Conservation (phyloP, 2,797 vertebrate genomes). For the Propithecus deckenii region DNA sequence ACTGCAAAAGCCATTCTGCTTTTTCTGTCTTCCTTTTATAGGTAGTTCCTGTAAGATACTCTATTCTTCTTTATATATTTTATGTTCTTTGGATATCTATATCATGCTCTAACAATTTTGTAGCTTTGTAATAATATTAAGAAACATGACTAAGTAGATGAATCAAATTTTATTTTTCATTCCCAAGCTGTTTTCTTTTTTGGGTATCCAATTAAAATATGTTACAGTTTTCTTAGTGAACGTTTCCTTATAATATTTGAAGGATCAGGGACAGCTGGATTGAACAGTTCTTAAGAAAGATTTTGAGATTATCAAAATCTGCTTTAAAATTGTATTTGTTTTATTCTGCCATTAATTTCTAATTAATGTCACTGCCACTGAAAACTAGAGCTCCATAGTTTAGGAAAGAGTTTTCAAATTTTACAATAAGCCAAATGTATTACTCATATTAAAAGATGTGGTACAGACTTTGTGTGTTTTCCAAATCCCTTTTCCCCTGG, state of each 20-base stretch:
- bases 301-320: slow-evolving; percentile 3
- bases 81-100: neutral
- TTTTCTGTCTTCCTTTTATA: neutral
- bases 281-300: neutral
- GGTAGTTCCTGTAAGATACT: neutral
- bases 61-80: neutral
- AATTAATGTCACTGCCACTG: neutral
- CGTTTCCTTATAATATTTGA: neutral
- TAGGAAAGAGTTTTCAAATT: neutral
- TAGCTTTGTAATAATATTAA: neutral
- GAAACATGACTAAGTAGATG: neutral
- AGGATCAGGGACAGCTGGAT: slow-evolving; percentile 6
- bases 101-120: neutral
- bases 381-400: neutral
- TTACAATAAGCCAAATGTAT: neutral
- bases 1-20: neutral
- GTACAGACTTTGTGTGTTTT: neutral
- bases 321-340: slow-evolving; percentile 21
- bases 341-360: neutral
- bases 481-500: too few relatives aligned
- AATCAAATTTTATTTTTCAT: slow-evolving; percentile 35
- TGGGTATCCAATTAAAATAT: slow-evolving; percentile 24
- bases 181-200: neutral
- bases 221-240: neutral
- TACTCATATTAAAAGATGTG: neutral